Evolutionary conservation across 1,140 invertebrate species (phyloP).

Genomic region (Aporrectodea caliginosa): DNA sequence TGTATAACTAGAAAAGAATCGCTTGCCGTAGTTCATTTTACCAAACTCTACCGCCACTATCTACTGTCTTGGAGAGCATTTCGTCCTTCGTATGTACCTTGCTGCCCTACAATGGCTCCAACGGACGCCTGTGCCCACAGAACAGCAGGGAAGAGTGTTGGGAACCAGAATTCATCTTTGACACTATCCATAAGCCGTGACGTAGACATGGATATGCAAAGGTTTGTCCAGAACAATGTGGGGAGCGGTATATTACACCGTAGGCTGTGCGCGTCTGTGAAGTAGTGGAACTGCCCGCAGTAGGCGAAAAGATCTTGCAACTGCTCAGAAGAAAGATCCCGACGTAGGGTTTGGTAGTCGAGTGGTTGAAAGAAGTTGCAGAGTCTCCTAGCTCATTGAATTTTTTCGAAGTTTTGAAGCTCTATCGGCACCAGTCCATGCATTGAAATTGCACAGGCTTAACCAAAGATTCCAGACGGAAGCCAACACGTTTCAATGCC

Average conservation of each 20-base stretch:
- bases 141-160: constrained; percentile 39
- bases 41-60: constrained; percentile 36
- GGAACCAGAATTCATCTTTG: constrained; percentile 38
- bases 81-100: constrained; percentile 41
- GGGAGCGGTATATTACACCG: neutral
- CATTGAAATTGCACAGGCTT: neutral
- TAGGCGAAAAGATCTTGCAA: neutral
- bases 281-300: neutral
- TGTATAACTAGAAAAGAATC: constrained; percentile 39
- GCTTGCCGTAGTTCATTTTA: constrained; percentile 38
- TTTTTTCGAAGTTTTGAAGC: neutral
- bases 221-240: constrained; percentile 35
- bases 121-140: constrained; percentile 29
- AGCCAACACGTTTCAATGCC: neutral
- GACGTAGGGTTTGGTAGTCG: too few species aligned
- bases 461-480: neutral
- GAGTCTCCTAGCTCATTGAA: neutral
- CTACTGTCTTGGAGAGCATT: constrained; percentile 39
- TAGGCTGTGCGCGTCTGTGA: neutral
- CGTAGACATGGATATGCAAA: constrained; percentile 41
- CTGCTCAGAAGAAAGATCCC: neutral
- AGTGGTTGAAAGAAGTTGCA: too few species aligned
- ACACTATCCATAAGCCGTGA: constrained; percentile 36
- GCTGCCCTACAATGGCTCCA: constrained; percentile 33
- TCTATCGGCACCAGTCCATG: neutral